phyloP scores from a whole-genome alignment of 1,140 invertebrate species.

The Mycetomoellerius zeteki region DNA sequence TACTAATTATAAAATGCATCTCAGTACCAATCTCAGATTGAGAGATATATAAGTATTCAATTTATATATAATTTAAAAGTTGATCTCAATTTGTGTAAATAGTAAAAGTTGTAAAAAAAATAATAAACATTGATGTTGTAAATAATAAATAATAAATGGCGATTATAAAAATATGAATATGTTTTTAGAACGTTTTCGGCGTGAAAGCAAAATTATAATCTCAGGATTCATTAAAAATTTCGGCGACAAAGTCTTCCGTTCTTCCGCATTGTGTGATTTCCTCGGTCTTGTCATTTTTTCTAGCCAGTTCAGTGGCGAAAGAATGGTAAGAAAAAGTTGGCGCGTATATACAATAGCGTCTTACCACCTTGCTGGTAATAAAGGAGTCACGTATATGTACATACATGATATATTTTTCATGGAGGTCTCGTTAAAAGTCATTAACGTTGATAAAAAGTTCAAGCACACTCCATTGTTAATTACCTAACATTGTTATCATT shows the following conservation, averaged over 20 bases:
- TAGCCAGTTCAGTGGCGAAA: conserved; percentile 18
- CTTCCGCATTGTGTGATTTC: conserved; percentile 32
- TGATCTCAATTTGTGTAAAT: not conserved
- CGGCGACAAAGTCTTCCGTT: not conserved
- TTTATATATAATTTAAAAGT: too few species aligned
- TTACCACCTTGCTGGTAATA: conserved; percentile 41
- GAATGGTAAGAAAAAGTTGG: conserved; percentile 52
- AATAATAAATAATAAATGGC: conserved; percentile 24
- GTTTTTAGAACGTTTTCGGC: conserved; percentile 34
- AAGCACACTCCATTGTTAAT: conserved; percentile 56
- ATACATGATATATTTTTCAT: conserved; percentile 57
- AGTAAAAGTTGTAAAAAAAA: too few species aligned
- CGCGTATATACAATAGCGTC: conserved; percentile 46
- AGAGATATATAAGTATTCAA: not conserved
- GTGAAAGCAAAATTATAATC: conserved; percentile 61
- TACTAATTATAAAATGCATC: not conserved
- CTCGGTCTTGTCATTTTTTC: conserved; percentile 36
- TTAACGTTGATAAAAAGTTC: conserved; percentile 56
- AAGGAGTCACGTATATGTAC: conserved; percentile 42
- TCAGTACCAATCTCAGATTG: not conserved
- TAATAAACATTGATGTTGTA: not conserved
- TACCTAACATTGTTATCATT: conserved; percentile 30
- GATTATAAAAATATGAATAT: not conserved
- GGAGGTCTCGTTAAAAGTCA: conserved; percentile 39
- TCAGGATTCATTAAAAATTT: conserved; percentile 63